Percentiles rank a stretch among this genome's conserved stretches.
Evolutionary conservation across 2,797 vertebrate species (phyloP).

Genomic region (Gorsachius magnificus): DNA sequence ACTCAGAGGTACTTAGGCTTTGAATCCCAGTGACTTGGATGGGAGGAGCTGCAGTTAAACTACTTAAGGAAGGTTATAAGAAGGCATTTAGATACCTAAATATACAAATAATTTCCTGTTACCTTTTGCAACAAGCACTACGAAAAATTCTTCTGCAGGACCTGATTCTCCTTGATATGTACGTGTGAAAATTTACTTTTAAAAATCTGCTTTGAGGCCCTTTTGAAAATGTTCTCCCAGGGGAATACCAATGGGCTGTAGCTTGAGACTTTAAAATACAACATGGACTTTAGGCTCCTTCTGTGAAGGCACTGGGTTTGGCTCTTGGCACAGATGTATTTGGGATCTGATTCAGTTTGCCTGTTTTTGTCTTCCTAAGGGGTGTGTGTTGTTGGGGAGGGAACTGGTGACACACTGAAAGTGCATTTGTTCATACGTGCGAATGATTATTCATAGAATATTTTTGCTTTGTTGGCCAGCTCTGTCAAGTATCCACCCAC

Average conservation of each 20-base stretch:
- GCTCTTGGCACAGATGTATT: not conserved
- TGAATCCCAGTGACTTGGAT: not conserved
- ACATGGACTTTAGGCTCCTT: not conserved
- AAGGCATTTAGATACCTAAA: not conserved
- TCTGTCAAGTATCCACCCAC: not conserved
- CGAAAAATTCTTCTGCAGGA: not conserved
- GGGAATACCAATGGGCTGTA: not conserved
- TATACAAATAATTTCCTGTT: not conserved
- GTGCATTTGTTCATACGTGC: not conserved
- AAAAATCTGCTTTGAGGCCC: not conserved
- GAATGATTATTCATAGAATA: constrained; percentile 11
- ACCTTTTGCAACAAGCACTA: not conserved
- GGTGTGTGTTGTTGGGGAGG: not conserved
- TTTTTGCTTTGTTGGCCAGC: not conserved
- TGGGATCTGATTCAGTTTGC: not conserved
- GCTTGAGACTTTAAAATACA: not conserved
- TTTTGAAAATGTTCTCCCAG: not conserved
- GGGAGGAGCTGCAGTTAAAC: not conserved
- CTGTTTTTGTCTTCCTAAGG: not conserved
- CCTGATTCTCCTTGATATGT: not conserved
- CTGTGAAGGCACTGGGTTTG: not conserved
- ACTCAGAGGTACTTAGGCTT: not conserved
- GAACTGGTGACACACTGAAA: not conserved
- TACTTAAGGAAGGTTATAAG: not conserved
- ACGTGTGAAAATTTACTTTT: not conserved